phyloP scores from a whole-genome alignment of 2,113 vertebrate species.

The Trematocara stigmaticum region DNA sequence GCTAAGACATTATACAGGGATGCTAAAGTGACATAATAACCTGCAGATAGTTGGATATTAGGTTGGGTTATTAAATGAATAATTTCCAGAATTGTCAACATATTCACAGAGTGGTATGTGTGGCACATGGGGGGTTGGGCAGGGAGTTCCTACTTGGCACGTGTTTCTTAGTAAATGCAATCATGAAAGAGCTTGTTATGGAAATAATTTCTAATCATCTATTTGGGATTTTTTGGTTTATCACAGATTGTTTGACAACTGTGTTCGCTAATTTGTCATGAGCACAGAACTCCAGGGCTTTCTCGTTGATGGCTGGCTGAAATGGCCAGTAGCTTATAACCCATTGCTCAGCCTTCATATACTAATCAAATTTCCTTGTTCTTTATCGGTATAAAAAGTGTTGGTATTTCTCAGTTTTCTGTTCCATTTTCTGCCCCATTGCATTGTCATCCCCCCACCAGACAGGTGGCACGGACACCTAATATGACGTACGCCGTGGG shows the following conservation, averaged over 20 bases:
- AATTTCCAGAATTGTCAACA: neutral
- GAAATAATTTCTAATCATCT: neutral
- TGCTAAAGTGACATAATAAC: neutral
- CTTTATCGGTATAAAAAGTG: neutral
- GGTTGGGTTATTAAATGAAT: neutral
- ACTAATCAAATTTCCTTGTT: neutral
- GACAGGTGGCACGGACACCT: too few relatives aligned
- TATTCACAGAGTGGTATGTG: neutral
- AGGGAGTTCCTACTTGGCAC: neutral
- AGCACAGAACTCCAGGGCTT: neutral
- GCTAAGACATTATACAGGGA: neutral
- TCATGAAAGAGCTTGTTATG: neutral
- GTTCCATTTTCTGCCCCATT: accelerated
- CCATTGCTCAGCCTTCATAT: neutral
- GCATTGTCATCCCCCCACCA: neutral
- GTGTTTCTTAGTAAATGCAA: neutral
- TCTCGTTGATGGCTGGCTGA: neutral
- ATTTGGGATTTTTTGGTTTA: neutral
- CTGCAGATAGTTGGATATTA: neutral
- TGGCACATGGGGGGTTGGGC: accelerated
- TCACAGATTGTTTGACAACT: neutral
- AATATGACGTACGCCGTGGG: accelerated
- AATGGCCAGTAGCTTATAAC: neutral
- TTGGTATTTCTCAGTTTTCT: neutral
- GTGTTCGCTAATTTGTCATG: neutral